These are phyloP conservation scores for Apeira syringaria DNA, from an alignment of 2,888 invertebrate genomes.

Conservation along the genomic window DNA sequence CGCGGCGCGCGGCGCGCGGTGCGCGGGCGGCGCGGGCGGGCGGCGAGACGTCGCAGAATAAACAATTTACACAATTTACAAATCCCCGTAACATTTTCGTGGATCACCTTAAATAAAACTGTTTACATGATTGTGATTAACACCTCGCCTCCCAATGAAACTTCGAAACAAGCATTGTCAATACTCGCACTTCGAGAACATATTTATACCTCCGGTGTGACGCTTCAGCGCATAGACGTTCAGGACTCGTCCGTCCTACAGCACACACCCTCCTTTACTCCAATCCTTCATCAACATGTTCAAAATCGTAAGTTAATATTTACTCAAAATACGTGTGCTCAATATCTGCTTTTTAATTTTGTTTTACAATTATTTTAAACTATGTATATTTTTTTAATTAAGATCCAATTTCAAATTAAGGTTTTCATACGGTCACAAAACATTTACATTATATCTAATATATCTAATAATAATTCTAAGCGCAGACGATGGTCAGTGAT, in stretches of 20 bases:
- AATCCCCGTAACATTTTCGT: slow-evolving; percentile 71
- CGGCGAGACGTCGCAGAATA: slow-evolving; percentile 38
- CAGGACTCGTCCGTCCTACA: slow-evolving; percentile 56
- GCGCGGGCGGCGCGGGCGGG: slow-evolving; percentile 38
- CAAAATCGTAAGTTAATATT: slow-evolving; percentile 67
- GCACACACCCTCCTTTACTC: slow-evolving; percentile 46
- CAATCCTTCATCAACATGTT: slow-evolving; percentile 61
- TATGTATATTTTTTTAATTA: too few species aligned
- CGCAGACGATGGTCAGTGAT: too few species aligned
- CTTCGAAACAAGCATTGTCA: slow-evolving; percentile 71
- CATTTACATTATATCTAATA: too few species aligned
- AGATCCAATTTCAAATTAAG: too few species aligned
- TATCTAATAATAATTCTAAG: too few species aligned
- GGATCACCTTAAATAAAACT: slow-evolving; percentile 77
- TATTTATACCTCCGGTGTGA: slow-evolving; percentile 70
- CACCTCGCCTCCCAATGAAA: slow-evolving; percentile 75
- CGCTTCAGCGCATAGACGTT: slow-evolving; percentile 61
- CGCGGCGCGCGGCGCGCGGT: slow-evolving; percentile 38
- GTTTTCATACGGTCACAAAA: too few species aligned
- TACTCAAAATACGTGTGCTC: too few species aligned
- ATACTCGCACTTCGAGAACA: slow-evolving; percentile 51
- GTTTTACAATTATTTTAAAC: too few species aligned
- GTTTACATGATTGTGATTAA: slow-evolving; percentile 79
- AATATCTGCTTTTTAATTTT: too few species aligned
- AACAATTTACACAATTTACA: slow-evolving; percentile 77